Conservation (phyloP, 2,888 invertebrate genomes). For the Ectemnius lituratus region DNA sequence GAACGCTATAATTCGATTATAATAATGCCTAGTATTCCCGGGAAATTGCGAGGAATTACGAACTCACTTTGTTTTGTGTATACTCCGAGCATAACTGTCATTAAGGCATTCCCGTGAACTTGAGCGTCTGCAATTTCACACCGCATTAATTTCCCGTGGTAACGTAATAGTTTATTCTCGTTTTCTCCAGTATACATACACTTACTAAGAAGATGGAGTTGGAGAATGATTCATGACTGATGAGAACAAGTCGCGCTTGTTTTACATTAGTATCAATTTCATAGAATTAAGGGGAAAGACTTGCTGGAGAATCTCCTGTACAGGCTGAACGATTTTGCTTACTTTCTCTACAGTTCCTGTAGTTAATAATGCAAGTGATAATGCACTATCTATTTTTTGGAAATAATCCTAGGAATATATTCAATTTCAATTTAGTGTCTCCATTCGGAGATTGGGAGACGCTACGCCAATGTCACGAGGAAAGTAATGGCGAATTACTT, state of each 20-base stretch:
- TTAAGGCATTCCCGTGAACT: no score
- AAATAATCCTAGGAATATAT: not conserved
- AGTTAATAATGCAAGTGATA: slow-evolving; percentile 16
- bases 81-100: no score
- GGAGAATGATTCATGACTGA: not conserved
- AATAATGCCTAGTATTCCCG: no score
- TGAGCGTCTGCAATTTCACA: no score
- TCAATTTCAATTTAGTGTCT: not conserved
- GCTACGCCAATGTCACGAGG: slow-evolving; percentile 36
- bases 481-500: slow-evolving; percentile 36
- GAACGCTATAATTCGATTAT: no score
- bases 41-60: no score
- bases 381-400: slow-evolving; percentile 13
- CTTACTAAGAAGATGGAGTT: not conserved
- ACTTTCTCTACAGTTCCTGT: slow-evolving; percentile 50
- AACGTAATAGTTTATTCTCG: no score
- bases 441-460: no score
- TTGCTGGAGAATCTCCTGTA: slow-evolving; percentile 37
- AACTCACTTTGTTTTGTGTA: no score
- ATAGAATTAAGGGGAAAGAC: slow-evolving; percentile 18
- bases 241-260: not conserved
- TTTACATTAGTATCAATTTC: not conserved
- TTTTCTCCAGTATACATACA: no score
- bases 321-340: slow-evolving; percentile 18
- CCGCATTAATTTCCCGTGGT: no score